Evolutionary conservation across 2,888 invertebrate species (phyloP).

Genomic region (Venustoraphidia nigricollis): DNA sequence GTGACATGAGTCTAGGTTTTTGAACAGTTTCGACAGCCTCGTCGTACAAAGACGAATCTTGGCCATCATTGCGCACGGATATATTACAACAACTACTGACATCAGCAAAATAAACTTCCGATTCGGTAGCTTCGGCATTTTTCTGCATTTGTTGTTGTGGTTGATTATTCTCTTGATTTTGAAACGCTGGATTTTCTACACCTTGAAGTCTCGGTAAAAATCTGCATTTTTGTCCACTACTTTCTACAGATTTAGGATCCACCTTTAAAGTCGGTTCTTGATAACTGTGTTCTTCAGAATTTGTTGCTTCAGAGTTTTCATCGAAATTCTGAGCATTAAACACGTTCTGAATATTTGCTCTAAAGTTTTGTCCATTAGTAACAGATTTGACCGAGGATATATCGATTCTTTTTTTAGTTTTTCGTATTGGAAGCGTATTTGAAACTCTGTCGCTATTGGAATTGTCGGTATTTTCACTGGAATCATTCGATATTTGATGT

Average conservation of each 20-base stretch:
- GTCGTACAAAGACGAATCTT: constrained; percentile 40
- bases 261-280: constrained; percentile 20
- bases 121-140: constrained; percentile 50
- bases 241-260: constrained; percentile 9
- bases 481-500: constrained; percentile 22
- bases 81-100: constrained; percentile 73
- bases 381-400: constrained; percentile 29
- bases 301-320: constrained; percentile 10
- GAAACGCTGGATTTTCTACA: constrained; percentile 63
- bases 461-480: constrained; percentile 30
- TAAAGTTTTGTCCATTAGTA: constrained; percentile 16
- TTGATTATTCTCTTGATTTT: constrained; percentile 47
- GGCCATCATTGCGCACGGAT: constrained; percentile 40
- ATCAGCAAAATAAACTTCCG: constrained; percentile 75
- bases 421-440: constrained; percentile 37
- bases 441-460: constrained; percentile 32
- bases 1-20: constrained; percentile 22
- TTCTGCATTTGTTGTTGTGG: constrained; percentile 25
- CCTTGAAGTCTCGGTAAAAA: constrained; percentile 41
- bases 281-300: constrained; percentile 26
- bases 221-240: constrained; percentile 19
- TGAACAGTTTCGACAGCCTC: constrained; percentile 30
- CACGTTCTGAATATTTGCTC: constrained; percentile 18
- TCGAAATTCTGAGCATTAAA: constrained; percentile 11
- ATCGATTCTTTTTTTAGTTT: constrained; percentile 36